These are phyloP conservation scores for Dicrostonyx torquatus DNA, from an alignment of 2,797 vertebrate genomes.

Conservation along the genomic window DNA sequence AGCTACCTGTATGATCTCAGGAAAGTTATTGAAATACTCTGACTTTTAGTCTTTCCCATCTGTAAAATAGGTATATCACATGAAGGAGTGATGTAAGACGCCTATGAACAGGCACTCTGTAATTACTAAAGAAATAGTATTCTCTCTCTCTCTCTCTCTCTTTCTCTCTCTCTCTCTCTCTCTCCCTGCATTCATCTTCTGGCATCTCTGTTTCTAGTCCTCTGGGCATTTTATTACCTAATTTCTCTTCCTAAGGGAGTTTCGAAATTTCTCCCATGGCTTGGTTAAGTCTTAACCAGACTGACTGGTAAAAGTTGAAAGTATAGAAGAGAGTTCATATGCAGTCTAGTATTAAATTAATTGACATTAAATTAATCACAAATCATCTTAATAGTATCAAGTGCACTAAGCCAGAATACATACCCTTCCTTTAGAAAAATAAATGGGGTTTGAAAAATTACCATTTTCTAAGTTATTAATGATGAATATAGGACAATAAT, in stretches of 20 bases:
- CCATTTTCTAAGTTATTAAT: slow-evolving; percentile 24
- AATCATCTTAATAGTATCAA: slow-evolving; percentile 84
- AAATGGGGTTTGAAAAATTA: slow-evolving; percentile 12
- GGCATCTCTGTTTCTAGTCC: neutral
- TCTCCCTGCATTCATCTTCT: neutral
- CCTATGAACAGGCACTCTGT: neutral
- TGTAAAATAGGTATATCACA: slow-evolving; percentile 23
- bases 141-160: neutral
- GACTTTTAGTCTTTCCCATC: slow-evolving; percentile 21
- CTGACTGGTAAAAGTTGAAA: slow-evolving; percentile 31
- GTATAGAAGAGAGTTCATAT: slow-evolving; percentile 30
- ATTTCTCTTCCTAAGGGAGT: neutral
- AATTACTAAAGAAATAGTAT: neutral
- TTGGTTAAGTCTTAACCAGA: slow-evolving; percentile 20
- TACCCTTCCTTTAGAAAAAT: slow-evolving; percentile 45
- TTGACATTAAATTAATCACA: slow-evolving; percentile 78
- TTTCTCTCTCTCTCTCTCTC: neutral
- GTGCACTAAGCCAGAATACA: slow-evolving; percentile 82
- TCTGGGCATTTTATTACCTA: neutral
- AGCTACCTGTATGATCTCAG: slow-evolving; percentile 29
- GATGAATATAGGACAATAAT: neutral
- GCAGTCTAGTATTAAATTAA: slow-evolving; percentile 83
- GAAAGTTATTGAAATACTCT: slow-evolving; percentile 19
- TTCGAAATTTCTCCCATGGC: neutral
- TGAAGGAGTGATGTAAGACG: neutral